Conservation (phyloP, 1,140 invertebrate species). For the Papilio polyxenes region DNA sequence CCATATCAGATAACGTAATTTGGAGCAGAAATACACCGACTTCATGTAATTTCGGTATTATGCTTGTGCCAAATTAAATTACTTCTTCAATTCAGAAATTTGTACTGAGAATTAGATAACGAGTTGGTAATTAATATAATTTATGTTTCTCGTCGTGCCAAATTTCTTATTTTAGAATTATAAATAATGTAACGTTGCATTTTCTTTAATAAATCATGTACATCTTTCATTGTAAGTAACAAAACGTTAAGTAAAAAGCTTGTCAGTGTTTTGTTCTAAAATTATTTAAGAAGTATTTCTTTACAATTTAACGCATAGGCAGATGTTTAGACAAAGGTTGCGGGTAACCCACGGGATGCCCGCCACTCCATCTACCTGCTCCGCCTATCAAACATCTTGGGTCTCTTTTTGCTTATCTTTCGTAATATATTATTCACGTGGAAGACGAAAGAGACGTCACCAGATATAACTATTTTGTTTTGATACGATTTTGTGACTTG, state of each 20-base stretch:
- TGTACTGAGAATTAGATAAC: constrained; percentile 32
- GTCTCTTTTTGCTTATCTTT: constrained; percentile 63
- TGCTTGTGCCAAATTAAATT: constrained; percentile 47
- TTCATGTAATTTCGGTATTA: constrained; percentile 52
- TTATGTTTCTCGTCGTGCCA: background rate
- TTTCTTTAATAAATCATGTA: background rate
- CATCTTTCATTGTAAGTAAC: background rate
- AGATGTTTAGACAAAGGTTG: constrained; percentile 53
- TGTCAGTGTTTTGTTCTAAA: background rate
- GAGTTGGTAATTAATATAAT: constrained; percentile 34
- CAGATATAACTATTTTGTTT: constrained; percentile 38
- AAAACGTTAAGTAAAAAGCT: background rate
- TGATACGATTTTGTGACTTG: background rate
- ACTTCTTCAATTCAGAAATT: constrained; percentile 41
- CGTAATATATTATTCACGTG: constrained; percentile 56
- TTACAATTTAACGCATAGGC: constrained; percentile 45
- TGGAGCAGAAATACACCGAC: constrained; percentile 59
- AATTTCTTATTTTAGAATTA: constrained; percentile 20
- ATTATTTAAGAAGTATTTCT: constrained; percentile 42
- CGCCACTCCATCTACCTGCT: constrained; percentile 53
- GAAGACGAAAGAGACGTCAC: constrained; percentile 53
- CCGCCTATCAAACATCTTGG: constrained; percentile 59
- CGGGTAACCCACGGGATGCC: constrained; percentile 51
- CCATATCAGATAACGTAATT: constrained; percentile 71
- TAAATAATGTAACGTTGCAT: background rate